Evolutionary conservation across 1,140 invertebrate genomes (phyloP), one percentile per base, ranked within the genome.

Genomic region (Bombus breviceps): DNA sequence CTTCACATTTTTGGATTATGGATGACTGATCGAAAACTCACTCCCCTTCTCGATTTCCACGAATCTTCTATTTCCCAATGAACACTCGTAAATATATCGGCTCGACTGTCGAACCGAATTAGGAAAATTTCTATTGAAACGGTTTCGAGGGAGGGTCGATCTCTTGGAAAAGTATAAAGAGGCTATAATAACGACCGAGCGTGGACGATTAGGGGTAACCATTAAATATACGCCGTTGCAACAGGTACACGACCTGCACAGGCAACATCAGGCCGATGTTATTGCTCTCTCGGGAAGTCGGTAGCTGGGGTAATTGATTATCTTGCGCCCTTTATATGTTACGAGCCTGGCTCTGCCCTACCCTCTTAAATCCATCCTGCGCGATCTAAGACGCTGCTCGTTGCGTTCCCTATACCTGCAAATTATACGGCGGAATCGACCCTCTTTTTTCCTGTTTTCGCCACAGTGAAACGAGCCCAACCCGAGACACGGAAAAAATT

Each of bases 271-370:
- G 73, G 77, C 68, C 86, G 89, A 92, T 90, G 89, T 91, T 91
- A 90, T 92, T 89, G 86, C 86, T 82, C 86, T 78, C 84, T 81
- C 89, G 84, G 90, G 89, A 87, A 93, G 92, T 91, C 92, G 91
- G 92, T 93, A 91, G 91, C 91, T 82, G 89, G 87, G 90, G 92
- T 93, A 93, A 93, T 93, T 93, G 92, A 93, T 93, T 93, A 93
- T 93, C 93, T 92, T 92, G 93, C 90, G 90, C 90, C 90, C 89
- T 91, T 91, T 91, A 91, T 91, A 90, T 32, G 84, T 90, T 90
- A 88, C 89, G 84, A 86, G 86, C 83, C 72, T 79, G 53, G 25
- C 34, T 34, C 6, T 62, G 80, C 64, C 83, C 89, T 88, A 88
- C 83, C 82, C 89, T 90, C 88, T 90, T 90, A 90, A 90, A 90